phyloP scores from a whole-genome alignment of 30 jellyfish, hydroid and myxozoan species.

The Turritopsis rubra region DNA sequence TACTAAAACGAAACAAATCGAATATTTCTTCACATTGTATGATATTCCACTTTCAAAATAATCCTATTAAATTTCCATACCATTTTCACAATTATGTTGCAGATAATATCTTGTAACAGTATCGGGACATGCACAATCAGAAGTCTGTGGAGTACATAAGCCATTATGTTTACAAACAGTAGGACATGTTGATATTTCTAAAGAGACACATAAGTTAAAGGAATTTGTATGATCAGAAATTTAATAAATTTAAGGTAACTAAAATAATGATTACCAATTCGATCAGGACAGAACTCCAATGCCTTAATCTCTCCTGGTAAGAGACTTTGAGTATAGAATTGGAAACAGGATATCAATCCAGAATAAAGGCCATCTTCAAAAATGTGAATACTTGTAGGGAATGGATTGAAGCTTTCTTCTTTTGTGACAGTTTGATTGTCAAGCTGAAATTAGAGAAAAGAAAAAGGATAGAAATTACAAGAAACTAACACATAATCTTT shows the following conservation, averaged over 20 bases:
- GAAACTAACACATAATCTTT: no score
- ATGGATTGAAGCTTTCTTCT: background rate
- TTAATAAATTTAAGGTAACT: background rate
- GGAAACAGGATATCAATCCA: slow-evolving; percentile 8
- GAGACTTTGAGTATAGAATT: background rate
- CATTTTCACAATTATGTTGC: background rate
- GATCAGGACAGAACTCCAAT: slow-evolving; percentile 21
- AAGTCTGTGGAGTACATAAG: background rate
- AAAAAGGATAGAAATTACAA: background rate
- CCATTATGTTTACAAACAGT: background rate
- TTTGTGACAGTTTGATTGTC: background rate
- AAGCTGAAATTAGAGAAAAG: background rate
- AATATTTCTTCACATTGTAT: background rate
- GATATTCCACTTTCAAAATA: no score
- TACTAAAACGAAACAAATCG: background rate
- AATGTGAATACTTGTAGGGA: slow-evolving; percentile 5
- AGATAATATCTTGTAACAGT: slow-evolving; percentile 5
- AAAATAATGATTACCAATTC: background rate
- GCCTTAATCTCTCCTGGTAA: background rate
- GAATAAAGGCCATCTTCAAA: background rate
- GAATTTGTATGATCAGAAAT: no score
- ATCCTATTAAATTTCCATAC: background rate
- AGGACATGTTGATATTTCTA: background rate
- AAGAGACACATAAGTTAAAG: background rate
- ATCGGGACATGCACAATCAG: background rate